Base-by-base conservation (phyloP, 2,113 vertebrate genomes). In the Tylochromis polylepis region DNA sequence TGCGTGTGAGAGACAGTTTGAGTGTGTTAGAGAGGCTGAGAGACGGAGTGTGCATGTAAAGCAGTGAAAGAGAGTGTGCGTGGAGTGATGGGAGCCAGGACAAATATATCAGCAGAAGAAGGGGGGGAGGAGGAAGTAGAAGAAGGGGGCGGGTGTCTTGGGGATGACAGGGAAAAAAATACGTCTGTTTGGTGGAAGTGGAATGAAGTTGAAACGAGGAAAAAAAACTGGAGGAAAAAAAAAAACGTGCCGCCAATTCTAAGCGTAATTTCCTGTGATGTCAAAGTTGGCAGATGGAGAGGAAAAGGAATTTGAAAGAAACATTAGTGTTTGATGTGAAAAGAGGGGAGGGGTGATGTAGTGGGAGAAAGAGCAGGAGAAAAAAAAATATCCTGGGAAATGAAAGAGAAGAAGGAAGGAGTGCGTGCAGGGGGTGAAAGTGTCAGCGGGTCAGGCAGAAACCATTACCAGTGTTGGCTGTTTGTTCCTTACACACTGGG, bases 251-350 rank as follows among this genome's bases (percentile, higher is more conserved):
- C 70, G 93, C 93, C 96, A 96, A 95, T 96, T 96, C 93, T 93
- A 84, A 95, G 89, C 90, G 92, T 96, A 96, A 96, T 96, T 96
- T 96, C 95, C 95, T 95, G 95, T 95, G 96, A 96, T 96, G 96
- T 95, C 95, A 96, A 94, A 95, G 95, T 96, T 96, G 95, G 95
- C 95, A 95, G 95, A 94, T 90, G 18, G 90, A 93, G 93, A 95
- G 93, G 94, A 94, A 95, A 95, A 94, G 93, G 95, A 95, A 95
- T 95, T 95, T 96, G 94, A 95, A 94, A 94, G 94, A 95, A 95
- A 95, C 94, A 96, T 96, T 95, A 94, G 93, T 88, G 94, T 96
- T 96, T 96, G 96, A 96, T 95, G 95, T 96, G 95, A 95, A 92
- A 93, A 85, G 91, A 67, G 43, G 62, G 88, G 91, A 87, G 90